Conservation (phyloP, 2,113 vertebrate genomes). For the Theropithecus gelada region DNA sequence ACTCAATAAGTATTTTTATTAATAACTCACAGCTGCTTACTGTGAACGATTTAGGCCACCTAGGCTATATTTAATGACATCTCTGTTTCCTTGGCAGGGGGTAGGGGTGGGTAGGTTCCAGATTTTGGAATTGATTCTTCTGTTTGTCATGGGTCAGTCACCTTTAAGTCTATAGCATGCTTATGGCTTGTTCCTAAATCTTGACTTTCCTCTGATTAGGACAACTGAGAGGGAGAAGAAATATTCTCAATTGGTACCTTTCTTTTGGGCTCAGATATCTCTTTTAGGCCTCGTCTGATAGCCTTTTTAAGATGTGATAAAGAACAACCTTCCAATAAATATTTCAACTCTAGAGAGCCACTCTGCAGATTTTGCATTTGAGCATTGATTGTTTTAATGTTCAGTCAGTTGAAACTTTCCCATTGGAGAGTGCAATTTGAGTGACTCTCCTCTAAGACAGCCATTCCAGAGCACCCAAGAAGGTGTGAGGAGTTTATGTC, state of each 20-base stretch:
- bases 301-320: conserved; percentile 7
- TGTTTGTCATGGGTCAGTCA: background rate
- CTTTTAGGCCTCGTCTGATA: background rate
- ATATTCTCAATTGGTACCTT: background rate
- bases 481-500: background rate
- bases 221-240: background rate
- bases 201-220: background rate
- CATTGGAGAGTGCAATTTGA: background rate
- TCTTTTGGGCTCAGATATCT: background rate
- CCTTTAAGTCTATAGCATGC: background rate
- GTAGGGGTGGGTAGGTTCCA: background rate
- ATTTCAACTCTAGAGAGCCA: conserved; percentile 13
- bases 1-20: background rate
- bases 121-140: background rate
- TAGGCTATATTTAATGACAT: background rate
- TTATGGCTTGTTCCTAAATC: background rate
- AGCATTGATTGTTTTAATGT: background rate
- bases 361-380: background rate
- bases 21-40: background rate
- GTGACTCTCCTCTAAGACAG: background rate
- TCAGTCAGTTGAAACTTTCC: background rate
- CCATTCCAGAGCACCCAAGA: conserved; percentile 41
- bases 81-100: background rate
- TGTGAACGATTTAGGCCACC: background rate
- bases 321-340: background rate